phyloP scores from a whole-genome alignment of 2,888 invertebrate genomes.

The Leptinotarsa peninsularis region DNA sequence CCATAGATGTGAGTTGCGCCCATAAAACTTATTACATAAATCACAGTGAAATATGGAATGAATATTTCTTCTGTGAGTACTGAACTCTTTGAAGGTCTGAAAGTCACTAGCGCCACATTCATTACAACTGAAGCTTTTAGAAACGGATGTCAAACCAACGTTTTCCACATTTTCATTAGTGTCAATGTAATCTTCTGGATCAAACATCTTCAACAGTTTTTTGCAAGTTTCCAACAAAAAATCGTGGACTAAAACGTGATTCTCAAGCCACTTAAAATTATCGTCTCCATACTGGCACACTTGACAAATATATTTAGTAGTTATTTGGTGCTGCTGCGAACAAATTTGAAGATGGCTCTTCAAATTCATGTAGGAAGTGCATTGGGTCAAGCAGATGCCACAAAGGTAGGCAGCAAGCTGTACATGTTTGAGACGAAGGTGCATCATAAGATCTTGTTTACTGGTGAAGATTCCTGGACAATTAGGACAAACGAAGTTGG shows the following conservation, averaged over 20 bases:
- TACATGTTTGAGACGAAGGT: conserved; percentile 69
- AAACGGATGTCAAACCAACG: conserved; percentile 32
- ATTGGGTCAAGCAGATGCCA: conserved; percentile 70
- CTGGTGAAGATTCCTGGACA: conserved; percentile 65
- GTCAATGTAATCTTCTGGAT: conserved; percentile 68
- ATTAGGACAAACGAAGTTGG: conserved; percentile 56
- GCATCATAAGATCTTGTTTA: conserved; percentile 69
- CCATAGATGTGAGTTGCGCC: conserved; percentile 72
- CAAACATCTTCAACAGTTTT: conserved; percentile 62
- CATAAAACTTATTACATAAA: conserved; percentile 72
- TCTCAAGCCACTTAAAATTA: conserved; percentile 67
- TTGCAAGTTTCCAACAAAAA: conserved; percentile 65
- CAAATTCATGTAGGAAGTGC: conserved; percentile 67
- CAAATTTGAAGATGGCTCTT: conserved; percentile 68
- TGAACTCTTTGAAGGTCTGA: conserved; percentile 67
- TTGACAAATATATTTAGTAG: conserved; percentile 66
- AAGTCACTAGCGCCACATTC: conserved; percentile 61
- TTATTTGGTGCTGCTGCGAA: conserved; percentile 63
- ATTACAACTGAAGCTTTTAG: conserved; percentile 56
- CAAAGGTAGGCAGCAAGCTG: conserved; percentile 69
- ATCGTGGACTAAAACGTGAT: conserved; percentile 70
- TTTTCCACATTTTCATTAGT: conserved; percentile 57
- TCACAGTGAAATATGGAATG: conserved; percentile 73
- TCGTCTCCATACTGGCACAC: conserved; percentile 71
- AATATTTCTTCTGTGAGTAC: conserved; percentile 68